Evolutionary conservation across 2,888 invertebrate genomes (phyloP), one percentile per base, ranked within the genome.

Genomic region (Drosophila greeni): DNA sequence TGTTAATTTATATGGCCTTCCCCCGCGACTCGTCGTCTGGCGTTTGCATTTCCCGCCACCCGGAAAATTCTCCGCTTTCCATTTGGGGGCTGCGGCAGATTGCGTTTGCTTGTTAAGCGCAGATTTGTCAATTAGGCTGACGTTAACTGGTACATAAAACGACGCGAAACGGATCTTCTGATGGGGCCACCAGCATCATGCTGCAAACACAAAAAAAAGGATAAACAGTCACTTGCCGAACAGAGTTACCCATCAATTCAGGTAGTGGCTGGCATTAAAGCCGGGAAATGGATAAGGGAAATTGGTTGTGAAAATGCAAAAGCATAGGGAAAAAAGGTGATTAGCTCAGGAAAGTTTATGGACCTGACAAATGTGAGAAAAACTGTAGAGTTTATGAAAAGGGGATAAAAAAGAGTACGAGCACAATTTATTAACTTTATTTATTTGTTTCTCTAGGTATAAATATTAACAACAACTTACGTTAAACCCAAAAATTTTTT

Each of bases 121-220:
- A 77, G 75, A 72, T 80, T 84, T 82, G 77, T 69, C 83, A 81
- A 82, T 84, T 82, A 80, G 84, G 79, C 65, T 59, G 66, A 61
- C 64, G 73, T 73, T 75, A 67, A 65, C 66, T 43, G 66, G 65
- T 66, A 65, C 53, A 70, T 59, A 48, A 75, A 69, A 55, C 43
- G 58, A 26, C 45, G 49, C 51, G 31, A 53, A 49, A 47, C 36
- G 40, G 47, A 26, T 42, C 66, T 40, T 40, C 16, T 34, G 40
- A 40, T 42, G 20, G 39, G 36, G 11, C 31, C 37, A 33, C 60
- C 18, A 29, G 53, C 45, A 20, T 26, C 45, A 20, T 26, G 18
- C 33, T n/a, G 42, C 18, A 8, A 26, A 42, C 20, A 20, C 8
- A 2, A 42, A 72, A 48, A 40, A 29, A 45, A 59, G 18, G 16